Percentiles rank a stretch among this genome's conserved stretches.
phyloP scores from a whole-genome alignment of 2,888 invertebrate species.

The Augochlorella aurata region DNA sequence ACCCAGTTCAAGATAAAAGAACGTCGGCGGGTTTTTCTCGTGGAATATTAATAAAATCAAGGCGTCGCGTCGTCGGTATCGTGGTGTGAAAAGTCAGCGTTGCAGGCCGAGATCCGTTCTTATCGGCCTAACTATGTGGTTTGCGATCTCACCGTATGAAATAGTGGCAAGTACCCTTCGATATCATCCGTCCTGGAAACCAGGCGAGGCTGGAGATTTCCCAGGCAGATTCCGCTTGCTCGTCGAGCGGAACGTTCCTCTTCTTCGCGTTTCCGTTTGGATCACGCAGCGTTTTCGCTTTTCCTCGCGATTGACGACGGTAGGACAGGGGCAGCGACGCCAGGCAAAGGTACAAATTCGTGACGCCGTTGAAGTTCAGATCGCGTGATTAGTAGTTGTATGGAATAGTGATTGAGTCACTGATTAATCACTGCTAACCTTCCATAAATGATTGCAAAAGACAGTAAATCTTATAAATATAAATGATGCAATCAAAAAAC shows the following conservation, averaged over 20 bases:
- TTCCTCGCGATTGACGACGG: too few species aligned
- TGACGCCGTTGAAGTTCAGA: too few species aligned
- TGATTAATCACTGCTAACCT: too few species aligned
- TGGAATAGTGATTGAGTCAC: too few species aligned
- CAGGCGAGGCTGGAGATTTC: neutral
- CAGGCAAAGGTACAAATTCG: too few species aligned
- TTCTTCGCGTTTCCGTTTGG: neutral
- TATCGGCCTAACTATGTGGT: neutral
- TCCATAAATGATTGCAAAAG: too few species aligned
- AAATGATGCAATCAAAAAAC: too few species aligned
- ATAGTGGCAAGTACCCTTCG: constrained; percentile 11
- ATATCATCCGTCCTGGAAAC: constrained; percentile 6
- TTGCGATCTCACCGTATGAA: neutral
- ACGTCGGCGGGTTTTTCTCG: neutral
- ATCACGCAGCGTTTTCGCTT: too few species aligned
- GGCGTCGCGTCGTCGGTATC: neutral
- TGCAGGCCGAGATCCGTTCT: neutral
- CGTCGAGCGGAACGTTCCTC: neutral
- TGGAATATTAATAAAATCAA: constrained; percentile 9
- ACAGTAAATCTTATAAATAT: too few species aligned
- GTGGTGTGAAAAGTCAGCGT: neutral
- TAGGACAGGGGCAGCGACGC: too few species aligned
- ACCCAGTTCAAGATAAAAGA: neutral
- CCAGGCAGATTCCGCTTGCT: neutral
- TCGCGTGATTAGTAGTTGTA: too few species aligned